Conservation (phyloP, 2,113 vertebrate genomes). For the Microtus oregoni region DNA sequence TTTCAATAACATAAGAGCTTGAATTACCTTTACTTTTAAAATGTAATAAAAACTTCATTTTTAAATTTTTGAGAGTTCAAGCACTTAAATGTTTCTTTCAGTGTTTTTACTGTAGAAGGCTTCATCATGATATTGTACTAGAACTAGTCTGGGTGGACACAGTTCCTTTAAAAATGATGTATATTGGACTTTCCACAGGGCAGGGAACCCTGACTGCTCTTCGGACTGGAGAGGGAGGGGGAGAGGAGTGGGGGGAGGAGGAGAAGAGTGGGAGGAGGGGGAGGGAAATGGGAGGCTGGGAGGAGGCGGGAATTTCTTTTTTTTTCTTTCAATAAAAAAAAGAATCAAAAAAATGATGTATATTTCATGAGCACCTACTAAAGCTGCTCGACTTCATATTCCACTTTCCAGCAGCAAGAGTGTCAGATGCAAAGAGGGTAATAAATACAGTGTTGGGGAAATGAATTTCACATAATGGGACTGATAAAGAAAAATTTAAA, state of each 20-base stretch:
- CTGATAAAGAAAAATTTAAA: background rate
- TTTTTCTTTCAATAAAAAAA: too few species aligned
- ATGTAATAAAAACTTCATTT: background rate
- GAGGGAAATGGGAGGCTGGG: too few species aligned
- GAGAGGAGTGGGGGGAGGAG: too few species aligned
- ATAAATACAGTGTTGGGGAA: background rate
- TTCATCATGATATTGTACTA: background rate
- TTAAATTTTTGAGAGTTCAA: slow-evolving; percentile 8
- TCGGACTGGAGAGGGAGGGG: too few species aligned
- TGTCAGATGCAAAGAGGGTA: background rate
- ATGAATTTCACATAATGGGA: slow-evolving; percentile 39
- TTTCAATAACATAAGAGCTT: background rate
- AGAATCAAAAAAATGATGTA: too few species aligned
- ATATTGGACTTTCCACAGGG: too few species aligned
- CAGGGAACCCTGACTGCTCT: too few species aligned
- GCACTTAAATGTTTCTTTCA: background rate
- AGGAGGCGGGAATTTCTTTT: too few species aligned
- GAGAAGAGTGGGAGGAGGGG: too few species aligned
- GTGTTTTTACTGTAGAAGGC: background rate
- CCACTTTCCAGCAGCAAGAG: background rate
- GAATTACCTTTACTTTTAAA: background rate
- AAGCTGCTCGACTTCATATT: background rate
- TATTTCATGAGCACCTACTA: background rate
- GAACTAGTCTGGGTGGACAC: background rate
- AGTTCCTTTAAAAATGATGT: background rate